Percentiles rank a stretch among this genome's conserved stretches.
Evolutionary conservation across 2,888 invertebrate species (phyloP).

Genomic region (Andrena camellia): DNA sequence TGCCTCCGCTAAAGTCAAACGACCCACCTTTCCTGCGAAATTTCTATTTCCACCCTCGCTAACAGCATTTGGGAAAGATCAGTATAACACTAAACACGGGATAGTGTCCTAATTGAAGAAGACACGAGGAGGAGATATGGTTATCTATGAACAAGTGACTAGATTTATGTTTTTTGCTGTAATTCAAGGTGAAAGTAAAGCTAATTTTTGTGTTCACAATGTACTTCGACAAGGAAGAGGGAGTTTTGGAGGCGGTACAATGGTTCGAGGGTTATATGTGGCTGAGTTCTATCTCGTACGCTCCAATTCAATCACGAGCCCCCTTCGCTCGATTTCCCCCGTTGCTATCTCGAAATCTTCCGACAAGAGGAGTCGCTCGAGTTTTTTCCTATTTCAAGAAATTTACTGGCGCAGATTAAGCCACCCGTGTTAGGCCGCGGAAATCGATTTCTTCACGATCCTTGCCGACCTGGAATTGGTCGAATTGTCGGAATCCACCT

Average conservation of each 20-base stretch:
- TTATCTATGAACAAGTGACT: too few relatives aligned
- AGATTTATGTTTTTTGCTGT: too few relatives aligned
- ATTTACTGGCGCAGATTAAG: conserved; percentile 40
- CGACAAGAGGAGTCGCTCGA: not conserved
- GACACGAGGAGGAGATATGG: too few relatives aligned
- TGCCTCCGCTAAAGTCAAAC: not conserved
- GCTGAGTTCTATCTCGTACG: conserved; percentile 45
- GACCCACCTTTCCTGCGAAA: not conserved
- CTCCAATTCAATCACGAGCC: conserved; percentile 50
- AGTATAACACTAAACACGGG: too few relatives aligned
- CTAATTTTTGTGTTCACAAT: conserved; percentile 2
- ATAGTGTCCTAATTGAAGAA: too few relatives aligned
- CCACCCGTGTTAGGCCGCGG: conserved; percentile 15
- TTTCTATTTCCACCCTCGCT: not conserved
- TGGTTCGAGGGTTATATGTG: conserved; percentile 30
- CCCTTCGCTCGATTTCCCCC: conserved; percentile 36
- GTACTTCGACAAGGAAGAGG: not conserved
- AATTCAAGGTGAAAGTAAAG: not conserved
- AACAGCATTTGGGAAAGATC: too few relatives aligned
- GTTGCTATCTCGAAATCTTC: conserved; percentile 37
- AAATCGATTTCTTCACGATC: conserved; percentile 31
- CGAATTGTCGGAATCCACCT: conserved; percentile 5
- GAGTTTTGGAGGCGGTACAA: not conserved
- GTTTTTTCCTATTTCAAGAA: conserved; percentile 34
- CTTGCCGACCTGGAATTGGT: conserved; percentile 2